Evolutionary conservation across 2,888 invertebrate genomes (phyloP).

Genomic region (Saturnia japonica): DNA sequence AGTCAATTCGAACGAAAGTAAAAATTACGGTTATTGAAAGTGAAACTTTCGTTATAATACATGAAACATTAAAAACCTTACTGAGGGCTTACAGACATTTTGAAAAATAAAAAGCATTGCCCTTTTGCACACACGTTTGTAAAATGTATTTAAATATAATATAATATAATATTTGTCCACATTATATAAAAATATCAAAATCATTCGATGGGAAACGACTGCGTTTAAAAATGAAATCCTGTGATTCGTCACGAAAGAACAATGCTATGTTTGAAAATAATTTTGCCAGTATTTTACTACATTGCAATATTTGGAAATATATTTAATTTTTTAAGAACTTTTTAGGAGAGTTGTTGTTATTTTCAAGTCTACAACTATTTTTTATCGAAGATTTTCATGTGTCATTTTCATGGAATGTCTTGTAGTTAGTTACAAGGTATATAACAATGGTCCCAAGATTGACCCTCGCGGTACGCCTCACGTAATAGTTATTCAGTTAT

Average conservation of each 20-base stretch:
- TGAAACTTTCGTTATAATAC: neutral
- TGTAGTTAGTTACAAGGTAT: no score
- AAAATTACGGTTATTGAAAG: constrained; percentile 20
- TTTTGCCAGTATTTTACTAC: neutral
- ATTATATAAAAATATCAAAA: no score
- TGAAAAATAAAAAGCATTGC: neutral
- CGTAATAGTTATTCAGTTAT: no score
- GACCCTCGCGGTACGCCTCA: no score
- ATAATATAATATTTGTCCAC: no score
- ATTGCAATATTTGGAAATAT: neutral
- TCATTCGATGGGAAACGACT: neutral
- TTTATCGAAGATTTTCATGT: no score
- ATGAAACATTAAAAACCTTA: neutral
- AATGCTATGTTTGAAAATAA: neutral
- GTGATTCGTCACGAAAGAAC: neutral
- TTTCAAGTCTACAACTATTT: no score
- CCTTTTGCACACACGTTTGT: neutral
- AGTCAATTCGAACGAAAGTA: constrained; percentile 18
- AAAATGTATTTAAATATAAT: no score
- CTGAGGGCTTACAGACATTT: neutral
- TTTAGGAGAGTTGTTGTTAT: no score
- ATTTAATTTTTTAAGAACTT: no score
- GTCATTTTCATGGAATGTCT: no score
- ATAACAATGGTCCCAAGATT: no score
- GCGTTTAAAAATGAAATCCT: neutral